Evolutionary conservation across 2,113 vertebrate species (phyloP).

Genomic region (Ptilorrhoa leucosticta): DNA sequence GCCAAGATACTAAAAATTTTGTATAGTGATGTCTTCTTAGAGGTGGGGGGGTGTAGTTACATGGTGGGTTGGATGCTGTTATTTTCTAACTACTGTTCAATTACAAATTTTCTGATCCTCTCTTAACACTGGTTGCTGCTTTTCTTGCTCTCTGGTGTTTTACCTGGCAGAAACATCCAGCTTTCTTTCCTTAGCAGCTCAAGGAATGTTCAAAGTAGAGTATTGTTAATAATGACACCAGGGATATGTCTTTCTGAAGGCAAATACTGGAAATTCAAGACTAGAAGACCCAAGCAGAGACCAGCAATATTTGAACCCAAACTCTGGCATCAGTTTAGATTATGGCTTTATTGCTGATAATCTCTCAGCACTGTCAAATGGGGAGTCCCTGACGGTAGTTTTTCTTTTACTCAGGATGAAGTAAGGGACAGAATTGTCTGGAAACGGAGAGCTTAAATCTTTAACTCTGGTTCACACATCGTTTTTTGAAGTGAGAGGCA

Average conservation of each 20-base stretch:
- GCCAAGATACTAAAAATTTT: not conserved
- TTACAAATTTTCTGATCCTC: not conserved
- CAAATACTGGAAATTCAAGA: not conserved
- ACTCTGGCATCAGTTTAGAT: not conserved
- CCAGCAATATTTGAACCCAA: not conserved
- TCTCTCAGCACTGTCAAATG: not conserved
- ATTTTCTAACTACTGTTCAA: not conserved
- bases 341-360: not conserved
- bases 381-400: not conserved
- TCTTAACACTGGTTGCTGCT: not conserved
- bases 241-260: not conserved
- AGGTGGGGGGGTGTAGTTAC: not conserved
- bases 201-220: not conserved
- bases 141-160: not conserved
- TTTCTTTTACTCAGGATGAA: not conserved
- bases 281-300: not conserved
- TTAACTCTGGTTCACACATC: not conserved
- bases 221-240: not conserved
- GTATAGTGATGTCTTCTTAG: not conserved
- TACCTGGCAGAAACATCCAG: not conserved
- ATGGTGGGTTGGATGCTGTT: not conserved
- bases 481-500: not conserved
- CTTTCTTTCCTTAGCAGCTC: not conserved
- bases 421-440: not conserved
- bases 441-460: not conserved